phyloP scores from a whole-genome alignment of 2,888 invertebrate species.

The Trypoxylon attenuatum region DNA sequence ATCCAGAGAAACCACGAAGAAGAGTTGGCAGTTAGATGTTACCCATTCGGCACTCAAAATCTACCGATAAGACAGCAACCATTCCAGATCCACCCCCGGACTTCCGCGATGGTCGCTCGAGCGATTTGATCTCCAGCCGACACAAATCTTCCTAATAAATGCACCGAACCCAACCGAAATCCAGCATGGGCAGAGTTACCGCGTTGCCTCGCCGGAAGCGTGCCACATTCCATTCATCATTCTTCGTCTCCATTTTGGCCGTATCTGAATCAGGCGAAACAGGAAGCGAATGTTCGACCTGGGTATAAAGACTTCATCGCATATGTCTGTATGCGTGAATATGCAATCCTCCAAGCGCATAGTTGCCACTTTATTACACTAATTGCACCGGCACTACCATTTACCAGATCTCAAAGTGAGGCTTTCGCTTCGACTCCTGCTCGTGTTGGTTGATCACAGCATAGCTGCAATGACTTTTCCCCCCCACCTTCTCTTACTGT shows the following conservation, averaged over 20 bases:
- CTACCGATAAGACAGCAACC: neutral
- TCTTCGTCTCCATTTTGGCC: constrained; percentile 28
- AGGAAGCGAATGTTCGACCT: neutral
- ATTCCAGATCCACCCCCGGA: too few relatives aligned
- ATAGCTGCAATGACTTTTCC: neutral
- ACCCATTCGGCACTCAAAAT: too few relatives aligned
- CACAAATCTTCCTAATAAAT: constrained; percentile 44
- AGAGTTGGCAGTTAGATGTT: too few relatives aligned
- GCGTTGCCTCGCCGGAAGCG: constrained; percentile 9
- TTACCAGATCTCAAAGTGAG: constrained; percentile 50
- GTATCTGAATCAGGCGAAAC: constrained; percentile 24
- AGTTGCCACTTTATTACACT: constrained; percentile 46
- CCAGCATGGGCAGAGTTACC: constrained; percentile 6
- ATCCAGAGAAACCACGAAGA: too few relatives aligned
- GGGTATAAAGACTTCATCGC: neutral
- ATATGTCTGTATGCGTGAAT: constrained; percentile 14
- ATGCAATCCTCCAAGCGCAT: constrained; percentile 26
- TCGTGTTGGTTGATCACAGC: constrained; percentile 26
- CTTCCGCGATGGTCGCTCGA: constrained; percentile 21
- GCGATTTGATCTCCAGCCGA: constrained; percentile 34
- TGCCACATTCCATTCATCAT: constrained; percentile 29
- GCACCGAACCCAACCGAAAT: constrained; percentile 20
- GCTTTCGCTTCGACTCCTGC: constrained; percentile 35
- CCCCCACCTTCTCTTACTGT: neutral
- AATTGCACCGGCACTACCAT: constrained; percentile 36